Base-by-base conservation (phyloP, 2,113 vertebrate species). In the Empidonax traillii region DNA sequence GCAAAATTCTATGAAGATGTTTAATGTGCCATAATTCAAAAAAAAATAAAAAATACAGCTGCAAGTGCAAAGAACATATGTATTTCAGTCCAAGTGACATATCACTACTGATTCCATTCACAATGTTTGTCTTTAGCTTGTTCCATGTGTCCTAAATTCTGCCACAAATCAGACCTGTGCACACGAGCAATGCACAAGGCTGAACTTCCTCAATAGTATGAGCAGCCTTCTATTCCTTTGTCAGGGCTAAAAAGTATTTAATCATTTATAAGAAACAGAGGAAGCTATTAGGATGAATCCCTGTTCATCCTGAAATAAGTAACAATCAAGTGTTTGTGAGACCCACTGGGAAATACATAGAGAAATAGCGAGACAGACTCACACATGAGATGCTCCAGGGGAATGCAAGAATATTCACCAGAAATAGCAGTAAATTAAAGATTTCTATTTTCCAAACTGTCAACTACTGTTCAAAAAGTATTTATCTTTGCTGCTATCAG, bases 381-480 rank as follows among this genome's bases (percentile, higher is more conserved):
- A 28, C 6, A 33, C 2, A 2, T 4, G 28, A 69, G 46, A n/a
- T 35, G 10, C 43, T 65, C 3, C 0, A 55, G 12, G 23, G 25
- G 56, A 79, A 62, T 49, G 31, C n/a, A 58, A 41, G 61, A 80
- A 61, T n/a, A 79, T 22, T 52, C 39, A 59, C 31, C 22, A 27
- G 4, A 47, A 94, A 65, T 0, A 73, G 12, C 39, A 68, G 35
- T 20, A 44, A 71, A 56, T 78, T 52, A 66, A 86, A 86, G 14
- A 61, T 12, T 25, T 2, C 5, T 14, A 18, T n/a, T 23, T 30
- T 71, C 13, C 35, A 35, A 52, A 5, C 9, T 35, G 14, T 58
- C 31, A 94, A 11, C 24, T 55, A 18, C 23, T 13, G 3, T 14
- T 76, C 15, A 47, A 44, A 43, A 80, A 69, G 14, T 37, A 63